Base-by-base conservation (phyloP, 2,888 invertebrate genomes). In the Chrysodeixis includens region DNA sequence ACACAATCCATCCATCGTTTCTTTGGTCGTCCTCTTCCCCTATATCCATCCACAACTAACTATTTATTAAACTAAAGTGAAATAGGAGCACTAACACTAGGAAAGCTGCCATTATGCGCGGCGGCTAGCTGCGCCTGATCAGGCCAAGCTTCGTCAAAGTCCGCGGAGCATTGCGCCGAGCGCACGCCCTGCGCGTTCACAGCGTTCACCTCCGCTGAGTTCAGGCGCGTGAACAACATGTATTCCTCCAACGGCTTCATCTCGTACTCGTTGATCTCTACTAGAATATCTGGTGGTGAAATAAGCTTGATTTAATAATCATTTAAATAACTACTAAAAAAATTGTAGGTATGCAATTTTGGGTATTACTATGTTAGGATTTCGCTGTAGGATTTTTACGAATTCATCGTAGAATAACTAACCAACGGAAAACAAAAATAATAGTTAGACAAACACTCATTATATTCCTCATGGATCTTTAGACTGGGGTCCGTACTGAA, bases 241-340 rank as follows among this genome's bases (percentile, higher is more conserved):
- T 98, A 98, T 85, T 98, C 98, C 90, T 98, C 98, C 56, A 98
- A 90, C 0, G 98, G 98, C 84, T 98, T 98, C 97, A 98, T 98
- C 64, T 95, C 94, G 76, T 97, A 96, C 32, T 97, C 97, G 87
- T 98, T 98, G 68, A 98, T 97, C 92, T 97, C 97, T 69, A 98
- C 97, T 76, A 98, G 97, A 55, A 98, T 97, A 90, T 98, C 98
- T 98, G 90, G 3, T 67, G 71, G 16, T 68, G n/a, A n/a, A n/a
- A n/a, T n/a, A n/a, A n/a, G n/a, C n/a, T n/a, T n/a, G n/a, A n/a
- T n/a, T n/a, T n/a, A n/a, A n/a, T n/a, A n/a, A n/a, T n/a, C n/a
- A n/a, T n/a, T n/a, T n/a, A n/a, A n/a, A n/a, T n/a, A n/a, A n/a
- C n/a, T n/a, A n/a, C n/a, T n/a, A n/a, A n/a, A n/a, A n/a, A n/a